Evolutionary conservation across 2,113 vertebrate species (phyloP).

Genomic region (Antigone vipio): DNA sequence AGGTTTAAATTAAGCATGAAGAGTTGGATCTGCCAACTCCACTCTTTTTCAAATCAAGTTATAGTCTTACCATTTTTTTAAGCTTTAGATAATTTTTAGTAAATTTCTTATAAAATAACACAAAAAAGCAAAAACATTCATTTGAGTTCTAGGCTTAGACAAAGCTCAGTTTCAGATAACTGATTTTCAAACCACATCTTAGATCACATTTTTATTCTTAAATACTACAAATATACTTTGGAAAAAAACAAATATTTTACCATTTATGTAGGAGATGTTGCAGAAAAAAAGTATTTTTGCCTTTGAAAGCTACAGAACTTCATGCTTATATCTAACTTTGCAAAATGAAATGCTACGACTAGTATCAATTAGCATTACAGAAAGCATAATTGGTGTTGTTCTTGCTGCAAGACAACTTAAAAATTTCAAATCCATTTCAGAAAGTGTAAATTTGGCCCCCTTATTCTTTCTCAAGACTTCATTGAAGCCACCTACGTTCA

Average conservation of each 20-base stretch:
- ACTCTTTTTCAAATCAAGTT: not conserved
- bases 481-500: not conserved
- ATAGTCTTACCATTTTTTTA: not conserved
- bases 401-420: not conserved
- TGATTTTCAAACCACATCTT: not conserved
- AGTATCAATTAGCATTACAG: not conserved
- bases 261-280: not conserved
- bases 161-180: not conserved
- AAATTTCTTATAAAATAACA: not conserved
- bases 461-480: not conserved
- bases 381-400: not conserved
- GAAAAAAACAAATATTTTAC: not conserved
- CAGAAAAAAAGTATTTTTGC: not conserved
- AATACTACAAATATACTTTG: not conserved
- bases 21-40: not conserved
- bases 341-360: not conserved
- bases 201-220: not conserved
- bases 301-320: not conserved
- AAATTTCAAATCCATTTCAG: not conserved
- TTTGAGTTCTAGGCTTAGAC: not conserved
- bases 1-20: not conserved
- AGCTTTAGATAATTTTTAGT: not conserved
- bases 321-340: not conserved
- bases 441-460: not conserved
- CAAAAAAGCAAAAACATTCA: not conserved